Base-by-base conservation (phyloP, 37 sponge, comb jelly and placozoan species). In the Ephydatia muelleri region DNA sequence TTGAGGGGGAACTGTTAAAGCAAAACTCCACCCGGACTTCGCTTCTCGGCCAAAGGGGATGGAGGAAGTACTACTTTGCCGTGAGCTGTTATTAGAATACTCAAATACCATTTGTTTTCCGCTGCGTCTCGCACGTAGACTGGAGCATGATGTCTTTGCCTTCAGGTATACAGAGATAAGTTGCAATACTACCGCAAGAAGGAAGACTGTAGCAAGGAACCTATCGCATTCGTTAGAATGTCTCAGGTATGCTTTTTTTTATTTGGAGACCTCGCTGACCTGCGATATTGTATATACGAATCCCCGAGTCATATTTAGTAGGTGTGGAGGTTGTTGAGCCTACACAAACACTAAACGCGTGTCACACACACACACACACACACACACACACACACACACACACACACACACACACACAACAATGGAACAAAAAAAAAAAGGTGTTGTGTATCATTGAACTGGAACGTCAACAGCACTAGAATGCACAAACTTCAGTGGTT, bases 1-100 rank as follows among this genome's bases (percentile, higher is more conserved):
- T 93, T 21, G 93, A 89, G 26, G 93, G 93, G 12, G 80, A 89
- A 5, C 86, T 93, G 21, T 84, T 93, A 37, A 89, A 89, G 76
- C 87, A 89, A 65, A 89, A 86, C 27, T 27, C 83, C n/a, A 75
- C 65, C 23, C 38, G 47, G 23, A 49, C 49, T 25, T 34, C 82
- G 13, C 26, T 70, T 0, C 6, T 78, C 27, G 85, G 88, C 13
- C 66, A 57, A n/a, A 89, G 75, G 73, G 89, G 85, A 67, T 93
- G 93, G 93, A 86, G 67, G 35, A 93, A 79, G 34, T 86, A 83
- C 73, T 93, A 73, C 73, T 93, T 89, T 68, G 73, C 89, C 47
- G 93, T 93, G 74, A 68, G 84, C 72, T 70, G 11, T 9, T 29
- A 23, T 67, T 80, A 38, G 43, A 38, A 11, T 9, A 68, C 28